These are phyloP conservation scores for Bombus sylvicola DNA, from an alignment of 1,140 invertebrate species.

Conservation along the genomic window DNA sequence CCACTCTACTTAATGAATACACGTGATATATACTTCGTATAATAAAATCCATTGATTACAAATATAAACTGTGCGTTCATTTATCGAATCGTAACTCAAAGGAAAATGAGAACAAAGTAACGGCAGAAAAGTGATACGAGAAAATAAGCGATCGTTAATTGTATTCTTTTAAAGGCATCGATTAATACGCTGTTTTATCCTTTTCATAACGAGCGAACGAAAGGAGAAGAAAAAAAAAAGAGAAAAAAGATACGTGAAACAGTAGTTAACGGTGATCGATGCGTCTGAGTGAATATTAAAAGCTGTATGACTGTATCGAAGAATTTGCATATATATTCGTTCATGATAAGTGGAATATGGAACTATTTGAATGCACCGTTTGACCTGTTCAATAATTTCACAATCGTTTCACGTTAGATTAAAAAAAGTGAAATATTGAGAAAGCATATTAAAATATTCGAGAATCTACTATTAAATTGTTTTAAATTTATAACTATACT, in stretches of 20 bases:
- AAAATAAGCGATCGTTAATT: neutral
- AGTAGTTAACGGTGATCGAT: neutral
- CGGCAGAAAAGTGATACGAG: neutral
- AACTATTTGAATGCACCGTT: constrained; percentile 7
- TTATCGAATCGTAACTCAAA: neutral
- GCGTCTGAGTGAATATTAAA: neutral
- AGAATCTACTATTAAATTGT: constrained; percentile 3
- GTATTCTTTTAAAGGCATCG: neutral
- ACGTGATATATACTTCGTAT: neutral
- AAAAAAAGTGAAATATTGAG: neutral
- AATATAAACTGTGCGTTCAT: neutral
- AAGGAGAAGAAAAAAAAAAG: neutral
- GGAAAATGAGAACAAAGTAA: neutral
- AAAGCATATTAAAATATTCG: neutral
- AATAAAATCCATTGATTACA: neutral
- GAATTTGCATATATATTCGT: neutral
- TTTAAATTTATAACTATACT: constrained; percentile 3
- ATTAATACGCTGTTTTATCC: neutral
- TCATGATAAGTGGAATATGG: neutral
- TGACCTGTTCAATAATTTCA: neutral
- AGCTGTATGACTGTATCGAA: neutral
- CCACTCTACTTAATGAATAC: neutral
- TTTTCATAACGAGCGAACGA: neutral
- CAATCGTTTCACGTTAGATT: neutral
- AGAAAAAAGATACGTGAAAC: neutral